phyloP scores from a whole-genome alignment of 2,888 invertebrate genomes.

The Sarcophaga caerulescens region DNA sequence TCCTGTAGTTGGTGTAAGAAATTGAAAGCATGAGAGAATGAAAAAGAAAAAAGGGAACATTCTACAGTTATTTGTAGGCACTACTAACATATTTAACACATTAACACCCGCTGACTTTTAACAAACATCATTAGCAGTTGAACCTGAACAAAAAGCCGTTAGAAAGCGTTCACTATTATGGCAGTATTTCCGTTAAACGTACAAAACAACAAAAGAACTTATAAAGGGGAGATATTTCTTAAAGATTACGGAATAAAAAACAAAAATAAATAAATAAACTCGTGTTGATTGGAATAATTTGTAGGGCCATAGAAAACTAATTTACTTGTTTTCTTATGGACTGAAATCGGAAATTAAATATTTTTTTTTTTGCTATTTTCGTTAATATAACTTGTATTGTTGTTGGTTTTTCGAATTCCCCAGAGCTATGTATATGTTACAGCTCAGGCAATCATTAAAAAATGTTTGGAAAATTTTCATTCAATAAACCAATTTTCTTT shows the following conservation, averaged over 20 bases:
- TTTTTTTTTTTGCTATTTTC: constrained; percentile 7
- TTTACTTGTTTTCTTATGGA: constrained; percentile 15
- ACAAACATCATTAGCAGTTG: constrained; percentile 50
- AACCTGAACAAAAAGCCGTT: constrained; percentile 13
- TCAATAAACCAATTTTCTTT: constrained; percentile 20
- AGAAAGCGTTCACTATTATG: not conserved
- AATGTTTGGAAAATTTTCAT: constrained; percentile 44
- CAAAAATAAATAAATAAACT: constrained; percentile 4
- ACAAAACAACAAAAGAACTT: not conserved
- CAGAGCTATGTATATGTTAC: constrained; percentile 8
- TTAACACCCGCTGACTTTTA: constrained; percentile 51
- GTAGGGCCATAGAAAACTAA: constrained; percentile 18
- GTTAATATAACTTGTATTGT: too few relatives aligned
- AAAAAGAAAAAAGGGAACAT: not conserved
- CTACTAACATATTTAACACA: constrained; percentile 13
- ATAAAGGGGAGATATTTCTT: not conserved
- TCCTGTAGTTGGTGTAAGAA: not conserved
- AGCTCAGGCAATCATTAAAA: constrained; percentile 25
- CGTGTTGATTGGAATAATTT: constrained; percentile 38
- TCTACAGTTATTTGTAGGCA: not conserved
- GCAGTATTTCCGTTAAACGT: constrained; percentile 1
- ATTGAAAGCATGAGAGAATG: not conserved
- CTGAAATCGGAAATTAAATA: constrained; percentile 40
- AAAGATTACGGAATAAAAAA: constrained; percentile 1
- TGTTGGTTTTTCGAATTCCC: not conserved